Conservation (phyloP, 2,113 vertebrate species). For the Carollia perspicillata region DNA sequence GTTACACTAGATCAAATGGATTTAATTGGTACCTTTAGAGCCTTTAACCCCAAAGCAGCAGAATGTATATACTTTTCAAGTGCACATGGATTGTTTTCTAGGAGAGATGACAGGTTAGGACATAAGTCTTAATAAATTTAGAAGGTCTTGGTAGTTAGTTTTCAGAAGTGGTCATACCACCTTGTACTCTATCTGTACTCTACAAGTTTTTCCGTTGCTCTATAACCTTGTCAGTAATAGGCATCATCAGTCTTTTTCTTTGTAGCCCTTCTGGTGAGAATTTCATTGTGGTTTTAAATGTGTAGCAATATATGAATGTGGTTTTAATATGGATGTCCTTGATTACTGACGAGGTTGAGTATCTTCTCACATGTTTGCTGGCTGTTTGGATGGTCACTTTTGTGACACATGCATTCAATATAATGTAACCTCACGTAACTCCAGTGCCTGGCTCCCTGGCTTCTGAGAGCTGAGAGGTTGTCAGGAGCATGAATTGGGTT, state of each 20-base stretch:
- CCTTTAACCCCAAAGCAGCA: too few species aligned
- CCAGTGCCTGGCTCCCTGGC: neutral
- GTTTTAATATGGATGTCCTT: neutral
- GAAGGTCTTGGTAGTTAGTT: neutral
- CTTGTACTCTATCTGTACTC: neutral
- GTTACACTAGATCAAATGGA: too few species aligned
- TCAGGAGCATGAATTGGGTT: neutral
- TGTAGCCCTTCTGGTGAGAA: neutral
- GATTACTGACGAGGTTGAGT: neutral
- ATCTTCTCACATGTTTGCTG: neutral
- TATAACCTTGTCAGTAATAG: neutral
- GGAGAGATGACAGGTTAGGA: too few species aligned
- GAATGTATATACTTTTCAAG: too few species aligned
- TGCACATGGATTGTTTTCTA: too few species aligned
- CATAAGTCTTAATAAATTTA: neutral
- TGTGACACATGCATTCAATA: neutral
- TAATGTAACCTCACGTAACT: neutral
- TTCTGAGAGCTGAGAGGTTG: neutral
- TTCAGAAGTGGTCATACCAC: neutral
- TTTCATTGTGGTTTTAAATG: neutral
- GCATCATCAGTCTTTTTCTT: neutral
- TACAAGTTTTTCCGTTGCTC: neutral
- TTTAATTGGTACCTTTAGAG: too few species aligned
- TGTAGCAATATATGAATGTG: neutral
- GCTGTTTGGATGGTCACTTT: neutral